Evolutionary conservation across 2,797 vertebrate species (phyloP).

Genomic region (Scyliorhinus canicula): DNA sequence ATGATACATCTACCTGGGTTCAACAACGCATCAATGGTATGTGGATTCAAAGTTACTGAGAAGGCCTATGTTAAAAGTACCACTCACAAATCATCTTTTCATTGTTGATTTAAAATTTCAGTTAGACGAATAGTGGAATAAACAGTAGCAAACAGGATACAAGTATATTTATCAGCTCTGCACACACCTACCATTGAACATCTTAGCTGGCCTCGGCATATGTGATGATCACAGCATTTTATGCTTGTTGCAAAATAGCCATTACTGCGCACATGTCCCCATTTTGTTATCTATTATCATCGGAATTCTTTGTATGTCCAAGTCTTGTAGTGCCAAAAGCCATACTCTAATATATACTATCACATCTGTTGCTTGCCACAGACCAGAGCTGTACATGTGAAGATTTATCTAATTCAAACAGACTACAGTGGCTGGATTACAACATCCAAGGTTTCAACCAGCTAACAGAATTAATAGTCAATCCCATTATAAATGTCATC

Average conservation of each 20-base stretch:
- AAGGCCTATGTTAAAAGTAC: background rate
- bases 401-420: conserved; percentile 17
- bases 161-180: background rate
- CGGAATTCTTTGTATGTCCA: background rate
- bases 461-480: conserved; percentile 32
- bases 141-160: background rate
- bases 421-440: conserved; percentile 9
- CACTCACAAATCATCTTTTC: background rate
- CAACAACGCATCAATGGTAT: background rate
- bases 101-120: background rate
- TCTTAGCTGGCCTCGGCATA: background rate
- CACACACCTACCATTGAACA: background rate
- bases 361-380: conserved; percentile 15
- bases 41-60: background rate
- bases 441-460: conserved; percentile 17
- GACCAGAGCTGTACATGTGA: background rate
- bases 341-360: background rate
- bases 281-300: background rate
- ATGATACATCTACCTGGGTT: background rate
- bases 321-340: background rate
- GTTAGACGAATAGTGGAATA: background rate
- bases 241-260: background rate
- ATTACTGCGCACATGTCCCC: background rate
- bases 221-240: background rate
- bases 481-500: conserved; percentile 33